Evolutionary conservation across 2,888 invertebrate species (phyloP).

Genomic region (Meteorus colon): DNA sequence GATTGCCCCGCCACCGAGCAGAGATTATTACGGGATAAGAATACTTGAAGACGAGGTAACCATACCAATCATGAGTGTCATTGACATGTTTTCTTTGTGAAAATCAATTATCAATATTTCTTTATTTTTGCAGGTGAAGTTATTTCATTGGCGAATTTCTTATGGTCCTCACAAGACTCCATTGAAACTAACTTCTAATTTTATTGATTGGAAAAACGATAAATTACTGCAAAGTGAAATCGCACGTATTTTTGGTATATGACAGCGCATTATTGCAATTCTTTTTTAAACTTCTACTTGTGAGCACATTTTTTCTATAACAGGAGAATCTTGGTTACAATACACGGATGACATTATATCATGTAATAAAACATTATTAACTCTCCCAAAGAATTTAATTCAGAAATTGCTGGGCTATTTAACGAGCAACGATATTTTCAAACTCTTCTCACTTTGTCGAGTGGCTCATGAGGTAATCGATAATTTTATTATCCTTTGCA

Average conservation of each 20-base stretch:
- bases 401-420: conserved; percentile 32
- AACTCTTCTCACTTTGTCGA: conserved; percentile 31
- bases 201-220: conserved; percentile 58
- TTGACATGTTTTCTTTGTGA: neutral
- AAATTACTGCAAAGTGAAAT: conserved; percentile 62
- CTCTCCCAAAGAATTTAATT: conserved; percentile 38
- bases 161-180: conserved; percentile 65
- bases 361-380: conserved; percentile 27
- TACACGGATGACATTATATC: conserved; percentile 28
- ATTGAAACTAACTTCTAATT: conserved; percentile 50
- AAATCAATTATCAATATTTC: neutral
- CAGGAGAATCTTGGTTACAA: conserved; percentile 35
- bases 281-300: neutral
- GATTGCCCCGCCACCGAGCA: conserved; percentile 66
- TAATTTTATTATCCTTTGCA: neutral
- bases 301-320: neutral
- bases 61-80: neutral
- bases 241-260: conserved; percentile 61
- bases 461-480: conserved; percentile 38
- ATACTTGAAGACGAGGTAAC: conserved; percentile 61
- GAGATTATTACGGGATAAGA: conserved; percentile 68
- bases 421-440: conserved; percentile 33
- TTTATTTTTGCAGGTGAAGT: conserved; percentile 57
- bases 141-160: conserved; percentile 66
- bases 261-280: neutral